Evolutionary conservation across 2,113 vertebrate species (phyloP), one percentile per base, ranked within the genome.

Genomic region (Balaeniceps rex): DNA sequence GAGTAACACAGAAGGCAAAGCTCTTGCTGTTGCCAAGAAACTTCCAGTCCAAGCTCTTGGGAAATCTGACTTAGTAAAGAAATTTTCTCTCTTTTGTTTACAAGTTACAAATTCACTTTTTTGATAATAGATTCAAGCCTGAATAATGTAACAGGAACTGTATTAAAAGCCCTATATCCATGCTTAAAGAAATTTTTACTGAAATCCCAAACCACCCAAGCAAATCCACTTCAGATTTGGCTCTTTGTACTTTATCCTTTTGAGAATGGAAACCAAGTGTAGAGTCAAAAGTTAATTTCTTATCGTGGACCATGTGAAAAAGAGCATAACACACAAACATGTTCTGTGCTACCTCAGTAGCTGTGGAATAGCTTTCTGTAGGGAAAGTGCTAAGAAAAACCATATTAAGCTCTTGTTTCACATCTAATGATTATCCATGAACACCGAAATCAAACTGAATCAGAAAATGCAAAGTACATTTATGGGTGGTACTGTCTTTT

Each of bases 31-130:
- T 93, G 88, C 88, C 65, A 78, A 80, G 82, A 94, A 89, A 33
- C 68, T 68, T 81, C 71, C 55, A 71, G 49, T 91, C 31, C 49
- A 94, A 85, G 38, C 21, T 26, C 38, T 64, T 75, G 42, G 58
- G 64, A 94, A 96, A 87, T 89, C 28, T 91, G 55, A 88, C 72
- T 87, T 81, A 52, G 52, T 79, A 76, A 90, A 91, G 42, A 75
- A 42, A 11, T 78, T 49, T 76, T 92, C 76, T 1, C 17, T 60
- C 47, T 87, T 88, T 88, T 83, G 69, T 92, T 92, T 94, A 55
- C 33, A 83, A 81, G 68, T 93, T 75, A 88, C 75, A 95, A 90
- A 84, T 75, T 87, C 60, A 71, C 40, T 54, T 94, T 89, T 95
- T 80, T 1, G 5, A 3, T 38, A 57, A 72, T 55, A 94, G 52